Conservation (phyloP, 2,797 vertebrate genomes). For the Gephyroberyx darwinii region DNA sequence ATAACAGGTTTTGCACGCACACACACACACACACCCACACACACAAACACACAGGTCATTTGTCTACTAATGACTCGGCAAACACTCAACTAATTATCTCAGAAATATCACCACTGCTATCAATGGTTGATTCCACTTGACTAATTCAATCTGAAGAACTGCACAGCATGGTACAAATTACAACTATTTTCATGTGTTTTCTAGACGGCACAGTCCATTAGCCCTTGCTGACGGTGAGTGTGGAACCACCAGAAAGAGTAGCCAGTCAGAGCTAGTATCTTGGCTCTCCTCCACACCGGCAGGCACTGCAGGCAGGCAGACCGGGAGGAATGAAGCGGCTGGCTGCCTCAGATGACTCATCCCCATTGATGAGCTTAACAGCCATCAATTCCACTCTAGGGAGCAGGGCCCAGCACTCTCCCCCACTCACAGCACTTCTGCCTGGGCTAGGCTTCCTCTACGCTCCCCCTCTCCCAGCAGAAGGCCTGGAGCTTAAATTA, state of each 20-base stretch:
- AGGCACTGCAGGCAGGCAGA: conserved; percentile 61
- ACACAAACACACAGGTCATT: conserved; percentile 5
- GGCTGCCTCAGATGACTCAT: conserved; percentile 79
- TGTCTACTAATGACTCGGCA: conserved; percentile 31
- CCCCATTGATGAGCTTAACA: conserved; percentile 81
- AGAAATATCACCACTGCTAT: conserved; percentile 4
- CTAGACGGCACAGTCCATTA: conserved; percentile 21
- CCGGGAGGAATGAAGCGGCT: conserved; percentile 71
- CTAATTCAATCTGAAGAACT: neutral
- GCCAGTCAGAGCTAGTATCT: conserved; percentile 61
- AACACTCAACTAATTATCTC: conserved; percentile 28
- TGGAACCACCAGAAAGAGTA: conserved; percentile 43
- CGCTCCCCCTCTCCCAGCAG: conserved; percentile 68
- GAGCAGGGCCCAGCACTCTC: conserved; percentile 59
- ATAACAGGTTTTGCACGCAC: conserved; percentile 56
- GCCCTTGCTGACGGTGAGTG: neutral
- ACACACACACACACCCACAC: conserved; percentile 13
- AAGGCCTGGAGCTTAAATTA: conserved; percentile 81
- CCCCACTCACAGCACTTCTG: conserved; percentile 61
- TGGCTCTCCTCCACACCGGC: conserved; percentile 52
- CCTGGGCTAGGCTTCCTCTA: conserved; percentile 71
- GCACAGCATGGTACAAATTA: conserved; percentile 11
- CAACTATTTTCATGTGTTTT: conserved; percentile 30
- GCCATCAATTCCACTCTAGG: conserved; percentile 77
- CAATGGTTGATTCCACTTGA: conserved; percentile 4